Evolutionary conservation across 2,113 vertebrate species (phyloP), one percentile per base, ranked within the genome.

Genomic region (Chunga burmeisteri): DNA sequence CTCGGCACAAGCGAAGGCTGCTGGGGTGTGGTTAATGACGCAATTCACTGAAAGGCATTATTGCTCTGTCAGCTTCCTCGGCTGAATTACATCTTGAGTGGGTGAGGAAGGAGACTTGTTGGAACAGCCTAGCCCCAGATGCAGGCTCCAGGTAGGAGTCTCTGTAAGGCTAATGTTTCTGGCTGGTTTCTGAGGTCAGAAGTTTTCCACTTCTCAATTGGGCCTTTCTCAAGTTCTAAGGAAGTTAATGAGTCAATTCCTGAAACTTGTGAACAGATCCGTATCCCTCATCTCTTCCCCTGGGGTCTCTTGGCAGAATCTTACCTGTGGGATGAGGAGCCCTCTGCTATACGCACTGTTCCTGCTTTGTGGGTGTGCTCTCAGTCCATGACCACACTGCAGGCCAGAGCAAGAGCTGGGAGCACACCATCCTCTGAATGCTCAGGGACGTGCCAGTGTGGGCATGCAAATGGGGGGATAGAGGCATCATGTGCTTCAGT

Each of bases 101-200:
- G 90, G 87, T 46, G 92, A 91, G 84, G 87, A 95, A 40, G 44
- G 84, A 91, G 92, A 92, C 96, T 95, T 96, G 96, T 94, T 66
- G 58, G 78, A 88, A 95, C 96, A 96, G 74, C 89, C 88, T 86
- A 50, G n/a, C n/a, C 52, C 62, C 66, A 34, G 50, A 67, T 67
- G 52, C 56, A 79, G 59, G 27, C 52, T 87, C 61, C 1, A 3
- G 29, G 56, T 27, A 75, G 65, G 61, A 94, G 68, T 49, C 86
- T 96, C 61, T 88, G 61, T 42, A 11, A 90, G 66, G 56, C 62
- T 88, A 27, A 62, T 40, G 65, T 30, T 93, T 38, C 82, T 84
- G 94, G 36, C 42, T 71, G 53, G 59, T 71, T 71, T 81, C 78
- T 95, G 85, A 95, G 93, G 92, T 96, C 85, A 89, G 94, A 77